Evolutionary conservation across 2,888 invertebrate species (phyloP).

Genomic region (Parnassius glacialis): DNA sequence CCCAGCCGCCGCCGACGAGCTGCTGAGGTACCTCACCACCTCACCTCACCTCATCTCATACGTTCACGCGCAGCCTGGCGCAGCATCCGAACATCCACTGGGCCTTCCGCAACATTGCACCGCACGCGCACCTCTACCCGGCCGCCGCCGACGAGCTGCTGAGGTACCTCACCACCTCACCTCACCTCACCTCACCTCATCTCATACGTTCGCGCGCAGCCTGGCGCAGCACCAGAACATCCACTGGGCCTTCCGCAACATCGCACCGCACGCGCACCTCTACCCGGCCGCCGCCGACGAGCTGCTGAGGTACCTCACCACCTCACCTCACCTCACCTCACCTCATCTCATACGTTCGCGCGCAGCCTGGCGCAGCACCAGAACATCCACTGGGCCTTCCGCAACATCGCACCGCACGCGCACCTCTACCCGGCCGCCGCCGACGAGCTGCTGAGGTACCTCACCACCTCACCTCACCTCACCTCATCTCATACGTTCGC

Average conservation of each 20-base stretch:
- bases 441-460: constrained; percentile 90
- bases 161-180: constrained; percentile 63
- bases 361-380: constrained; percentile 94
- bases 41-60: background rate
- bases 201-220: too few species aligned
- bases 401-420: constrained; percentile 97
- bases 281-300: too few species aligned
- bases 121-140: constrained; percentile 96
- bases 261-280: too few species aligned
- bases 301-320: too few species aligned
- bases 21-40: constrained; percentile 83
- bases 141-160: constrained; percentile 95
- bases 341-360: constrained; percentile 81
- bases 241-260: too few species aligned
- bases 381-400: constrained; percentile 98
- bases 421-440: constrained; percentile 95
- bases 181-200: too few species aligned
- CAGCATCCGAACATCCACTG: constrained; percentile 97
- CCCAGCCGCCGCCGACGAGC: constrained; percentile 93
- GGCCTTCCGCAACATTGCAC: constrained; percentile 98
- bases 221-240: too few species aligned
- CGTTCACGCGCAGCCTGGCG: constrained; percentile 92
- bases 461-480: background rate
- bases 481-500: too few species aligned
- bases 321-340: too few species aligned